A percentile compares a stretch with the other conserved stretches of the same genome.
These are phyloP conservation scores for Tenthredo distinguenda DNA, from an alignment of 2,888 invertebrate genomes.

Conservation along the genomic window DNA sequence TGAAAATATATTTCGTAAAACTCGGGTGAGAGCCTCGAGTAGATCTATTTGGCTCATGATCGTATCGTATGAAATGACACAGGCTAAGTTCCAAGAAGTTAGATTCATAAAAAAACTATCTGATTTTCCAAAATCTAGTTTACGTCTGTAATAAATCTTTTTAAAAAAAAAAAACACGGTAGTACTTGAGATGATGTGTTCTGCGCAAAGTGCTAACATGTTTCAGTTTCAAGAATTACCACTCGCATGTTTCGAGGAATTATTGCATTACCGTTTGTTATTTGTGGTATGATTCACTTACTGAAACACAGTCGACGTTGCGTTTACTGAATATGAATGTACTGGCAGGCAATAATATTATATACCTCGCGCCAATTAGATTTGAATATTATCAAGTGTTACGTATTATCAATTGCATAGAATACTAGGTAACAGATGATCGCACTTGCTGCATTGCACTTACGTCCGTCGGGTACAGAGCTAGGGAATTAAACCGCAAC, in stretches of 20 bases:
- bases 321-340: neutral
- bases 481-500: neutral
- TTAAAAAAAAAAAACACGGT: neutral
- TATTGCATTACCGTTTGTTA: neutral
- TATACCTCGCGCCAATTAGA: conserved; percentile 18
- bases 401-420: neutral
- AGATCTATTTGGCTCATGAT: neutral
- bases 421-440: neutral
- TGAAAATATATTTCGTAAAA: neutral
- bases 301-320: neutral
- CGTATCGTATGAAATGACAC: neutral
- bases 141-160: neutral
- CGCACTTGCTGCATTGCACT: conserved; percentile 10
- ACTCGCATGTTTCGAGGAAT: conserved; percentile 17
- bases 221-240: conserved; percentile 24
- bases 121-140: neutral
- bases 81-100: neutral
- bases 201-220: conserved; percentile 12
- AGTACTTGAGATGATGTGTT: neutral
- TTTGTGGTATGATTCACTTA: conserved; percentile 31
- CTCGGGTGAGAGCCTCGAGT: neutral
- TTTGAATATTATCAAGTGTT: conserved; percentile 1
- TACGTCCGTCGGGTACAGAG: conserved; percentile 29
- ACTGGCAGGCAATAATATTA: neutral
- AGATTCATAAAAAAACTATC: neutral